These are phyloP conservation scores for Therioaphis trifolii DNA, from an alignment of 2,888 invertebrate genomes.

Conservation along the genomic window DNA sequence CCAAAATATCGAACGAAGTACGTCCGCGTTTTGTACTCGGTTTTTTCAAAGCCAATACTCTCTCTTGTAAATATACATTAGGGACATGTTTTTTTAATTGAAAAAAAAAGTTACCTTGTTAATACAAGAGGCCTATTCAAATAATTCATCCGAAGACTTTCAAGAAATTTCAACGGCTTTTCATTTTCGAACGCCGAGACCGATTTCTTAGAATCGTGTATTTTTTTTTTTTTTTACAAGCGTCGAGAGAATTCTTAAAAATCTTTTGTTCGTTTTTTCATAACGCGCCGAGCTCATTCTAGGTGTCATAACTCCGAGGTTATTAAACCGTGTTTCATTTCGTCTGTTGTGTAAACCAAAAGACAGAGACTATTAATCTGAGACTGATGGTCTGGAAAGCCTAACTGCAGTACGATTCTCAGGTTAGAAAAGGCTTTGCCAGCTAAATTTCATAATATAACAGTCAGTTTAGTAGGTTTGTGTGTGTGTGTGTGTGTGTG, in stretches of 20 bases:
- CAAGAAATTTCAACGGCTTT: no score
- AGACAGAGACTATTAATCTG: background rate
- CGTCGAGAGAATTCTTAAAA: background rate
- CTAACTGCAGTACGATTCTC: background rate
- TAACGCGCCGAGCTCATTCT: background rate
- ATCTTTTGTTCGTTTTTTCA: background rate
- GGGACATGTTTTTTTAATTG: no score
- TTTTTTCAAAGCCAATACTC: no score
- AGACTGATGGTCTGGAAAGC: background rate
- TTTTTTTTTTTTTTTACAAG: background rate
- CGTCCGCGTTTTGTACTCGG: no score
- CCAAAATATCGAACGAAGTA: background rate
- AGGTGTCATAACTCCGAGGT: background rate
- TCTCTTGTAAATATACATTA: no score
- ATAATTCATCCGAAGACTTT: no score
- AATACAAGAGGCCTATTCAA: no score
- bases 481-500: background rate
- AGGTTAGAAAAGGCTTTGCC: background rate
- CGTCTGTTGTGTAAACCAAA: background rate
- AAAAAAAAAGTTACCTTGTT: no score
- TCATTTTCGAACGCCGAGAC: no score
- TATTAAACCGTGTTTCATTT: background rate
- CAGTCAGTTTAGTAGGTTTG: background rate
- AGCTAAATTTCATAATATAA: slow-evolving; percentile 26
- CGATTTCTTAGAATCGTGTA: no score